Evolutionary conservation across 2,113 vertebrate species (phyloP), one percentile per base, ranked within the genome.

Genomic region (Enhydra lutris): DNA sequence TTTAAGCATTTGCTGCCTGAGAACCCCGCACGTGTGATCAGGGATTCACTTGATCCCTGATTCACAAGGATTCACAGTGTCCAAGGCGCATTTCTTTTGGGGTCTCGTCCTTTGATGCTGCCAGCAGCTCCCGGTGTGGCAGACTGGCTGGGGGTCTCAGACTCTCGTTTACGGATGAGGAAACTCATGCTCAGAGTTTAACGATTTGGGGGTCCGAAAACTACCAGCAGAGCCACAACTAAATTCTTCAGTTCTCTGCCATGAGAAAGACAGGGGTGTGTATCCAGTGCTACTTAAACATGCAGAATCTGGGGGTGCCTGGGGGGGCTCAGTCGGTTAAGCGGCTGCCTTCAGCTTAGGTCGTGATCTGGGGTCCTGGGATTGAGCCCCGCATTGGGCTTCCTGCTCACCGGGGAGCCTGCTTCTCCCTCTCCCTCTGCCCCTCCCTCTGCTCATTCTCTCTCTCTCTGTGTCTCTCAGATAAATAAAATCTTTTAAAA

Each of bases 121-220:
- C 26, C 76, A 26, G 59, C 17, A 74, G 65, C 50, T 26, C 59
- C 15, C 23, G 47, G 42, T 59, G 80, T 91, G 52, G n/a, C 73
- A 45, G 21, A 17, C 73, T 45, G 57, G 21, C 80, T 39, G 55
- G 36, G 59, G 10, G 12, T n/a, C 63, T 80, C 93, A 92, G 78
- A 81, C 88, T 55, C 5, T 7, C 52, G 17, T 79, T 81, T 84
- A 84, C 31, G 74, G 78, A 91, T 61, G 15, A 93, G n/a, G 61
- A 96, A 97, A 93, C 36, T 82, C 78, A 50, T 42, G 61, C 29
- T 74, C 52, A 61, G 73, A 97, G 69, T 92, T 96, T 39, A 90
- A 42, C 63, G 18, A 55, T 34, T 82, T 82, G 59, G 47, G 78
- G 34, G 15, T 91, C 63, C 88, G 34, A 87, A 80, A 85, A 61